Evolutionary conservation across 2,888 invertebrate genomes (phyloP).

Genomic region (Ommatoiulus sabulosus): DNA sequence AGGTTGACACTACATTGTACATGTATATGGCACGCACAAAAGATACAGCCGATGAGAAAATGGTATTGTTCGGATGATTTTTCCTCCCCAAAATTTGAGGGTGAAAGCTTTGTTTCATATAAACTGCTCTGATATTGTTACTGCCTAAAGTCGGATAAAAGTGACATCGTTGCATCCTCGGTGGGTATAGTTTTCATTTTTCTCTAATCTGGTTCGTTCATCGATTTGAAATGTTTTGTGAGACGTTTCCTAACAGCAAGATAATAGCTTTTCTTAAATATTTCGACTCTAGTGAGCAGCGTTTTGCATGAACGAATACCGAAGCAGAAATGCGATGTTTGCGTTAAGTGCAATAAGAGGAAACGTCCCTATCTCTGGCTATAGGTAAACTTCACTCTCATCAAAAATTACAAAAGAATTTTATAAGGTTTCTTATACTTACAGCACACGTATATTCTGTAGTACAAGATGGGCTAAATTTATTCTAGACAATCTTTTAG

Average conservation of each 20-base stretch:
- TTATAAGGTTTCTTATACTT: neutral
- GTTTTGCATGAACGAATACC: constrained; percentile 4
- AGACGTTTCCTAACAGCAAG: neutral
- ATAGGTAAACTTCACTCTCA: neutral
- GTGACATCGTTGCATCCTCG: neutral
- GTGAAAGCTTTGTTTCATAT: neutral
- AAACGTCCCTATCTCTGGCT: neutral
- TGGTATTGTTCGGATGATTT: neutral
- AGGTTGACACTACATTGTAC: neutral
- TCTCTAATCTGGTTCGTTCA: neutral
- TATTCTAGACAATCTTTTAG: neutral
- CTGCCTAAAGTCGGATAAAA: neutral
- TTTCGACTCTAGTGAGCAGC: neutral
- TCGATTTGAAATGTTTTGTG: constrained; percentile 19
- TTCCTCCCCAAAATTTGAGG: neutral
- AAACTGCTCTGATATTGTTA: constrained; percentile 28
- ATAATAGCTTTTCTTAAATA: constrained; percentile 42
- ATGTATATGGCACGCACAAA: neutral
- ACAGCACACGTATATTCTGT: neutral
- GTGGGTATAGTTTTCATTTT: neutral
- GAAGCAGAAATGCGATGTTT: constrained; percentile 1
- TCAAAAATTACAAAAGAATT: neutral
- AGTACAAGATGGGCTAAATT: neutral
- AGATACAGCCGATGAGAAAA: neutral
- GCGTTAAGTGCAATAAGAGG: neutral